Conservation (phyloP, 2,888 invertebrate genomes). For the Oxytorus armatus region DNA sequence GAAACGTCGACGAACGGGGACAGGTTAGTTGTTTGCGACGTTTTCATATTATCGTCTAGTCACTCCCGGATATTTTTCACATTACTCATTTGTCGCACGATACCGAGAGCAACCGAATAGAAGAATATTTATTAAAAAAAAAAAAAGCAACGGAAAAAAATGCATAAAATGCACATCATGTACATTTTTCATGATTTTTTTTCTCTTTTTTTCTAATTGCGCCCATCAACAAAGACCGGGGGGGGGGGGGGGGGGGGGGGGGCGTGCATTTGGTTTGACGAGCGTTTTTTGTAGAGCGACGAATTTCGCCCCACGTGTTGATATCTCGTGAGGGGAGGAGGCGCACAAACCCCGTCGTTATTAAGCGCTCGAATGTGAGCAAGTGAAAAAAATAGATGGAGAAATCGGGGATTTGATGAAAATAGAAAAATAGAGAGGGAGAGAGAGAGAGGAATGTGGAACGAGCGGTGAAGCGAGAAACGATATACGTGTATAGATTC, state of each 20-base stretch:
- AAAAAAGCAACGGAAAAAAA: neutral
- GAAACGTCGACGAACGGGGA: conserved; percentile 28
- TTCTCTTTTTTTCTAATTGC: too few relatives aligned
- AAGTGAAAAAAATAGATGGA: conserved; percentile 12
- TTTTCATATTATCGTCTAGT: conserved; percentile 58
- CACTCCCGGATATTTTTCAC: conserved; percentile 58
- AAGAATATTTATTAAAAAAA: neutral
- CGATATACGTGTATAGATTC: neutral
- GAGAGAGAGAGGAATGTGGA: conserved; percentile 19
- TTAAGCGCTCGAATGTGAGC: conserved; percentile 57
- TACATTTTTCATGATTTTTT: neutral
- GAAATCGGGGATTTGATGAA: too few relatives aligned
- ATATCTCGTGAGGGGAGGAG: conserved; percentile 57
- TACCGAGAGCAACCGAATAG: conserved; percentile 26
- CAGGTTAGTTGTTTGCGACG: conserved; percentile 57
- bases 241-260: too few relatives aligned
- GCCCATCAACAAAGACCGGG: too few relatives aligned
- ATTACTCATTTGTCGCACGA: conserved; percentile 50
- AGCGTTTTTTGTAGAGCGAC: neutral
- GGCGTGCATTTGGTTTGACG: too few relatives aligned
- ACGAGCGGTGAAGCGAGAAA: neutral
- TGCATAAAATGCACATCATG: neutral
- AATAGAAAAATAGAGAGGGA: conserved; percentile 8
- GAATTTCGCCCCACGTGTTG: conserved; percentile 69
- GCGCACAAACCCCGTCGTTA: conserved; percentile 48